Base-by-base conservation (phyloP, 2,888 invertebrate genomes). In the Ypsolopha sequella region DNA sequence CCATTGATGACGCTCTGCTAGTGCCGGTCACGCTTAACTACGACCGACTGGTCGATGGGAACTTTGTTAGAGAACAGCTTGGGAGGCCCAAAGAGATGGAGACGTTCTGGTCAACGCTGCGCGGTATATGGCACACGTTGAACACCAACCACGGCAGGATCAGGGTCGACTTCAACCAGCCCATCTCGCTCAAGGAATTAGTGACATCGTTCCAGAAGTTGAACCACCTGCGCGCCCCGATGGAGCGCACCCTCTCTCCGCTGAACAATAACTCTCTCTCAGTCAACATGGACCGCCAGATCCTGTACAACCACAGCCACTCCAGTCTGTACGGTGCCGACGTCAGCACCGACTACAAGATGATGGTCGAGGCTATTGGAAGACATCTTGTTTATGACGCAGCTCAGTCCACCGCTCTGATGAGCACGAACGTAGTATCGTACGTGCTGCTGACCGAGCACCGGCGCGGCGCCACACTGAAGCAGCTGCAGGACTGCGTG, bases 21-120 rank as follows among this genome's bases (percentile, higher is more conserved):
- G 95, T 98, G 7, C 98, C 98, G 0, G 93, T 98, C 0, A 95
- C 96, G 1, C 90, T 98, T 34, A 97, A 96, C 78, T 99, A 99
- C 79, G 99, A 99, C 69, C 93, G 93, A 55, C 79, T 98, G 36
- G 93, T 98, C 0, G 99, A 99, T 73, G 98, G 98, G 0, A 95
- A 96, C 78, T 99, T 98, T 69, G 91, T 95, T 6, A 80, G 93
- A n/a, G 97, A 98, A 64, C 95, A 97, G 67, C 88, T 96, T 59
- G 97, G 97, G 2, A 91, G 94, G 73, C 92, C 94, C 35, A 98
- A 98, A 68, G 85, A 93, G 66, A 93, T 93, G 82, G 98, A 98
- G 82, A 93, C 95, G 0, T 97, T 98, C 76, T 89, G 91, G 61
- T 91, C 93, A 1, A 95, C 97, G 0, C 88, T 96, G 7, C 87